A percentile compares a stretch with the other conserved stretches of the same genome.
Evolutionary conservation across 2,113 vertebrate species (phyloP).

Genomic region (Agapornis roseicollis): DNA sequence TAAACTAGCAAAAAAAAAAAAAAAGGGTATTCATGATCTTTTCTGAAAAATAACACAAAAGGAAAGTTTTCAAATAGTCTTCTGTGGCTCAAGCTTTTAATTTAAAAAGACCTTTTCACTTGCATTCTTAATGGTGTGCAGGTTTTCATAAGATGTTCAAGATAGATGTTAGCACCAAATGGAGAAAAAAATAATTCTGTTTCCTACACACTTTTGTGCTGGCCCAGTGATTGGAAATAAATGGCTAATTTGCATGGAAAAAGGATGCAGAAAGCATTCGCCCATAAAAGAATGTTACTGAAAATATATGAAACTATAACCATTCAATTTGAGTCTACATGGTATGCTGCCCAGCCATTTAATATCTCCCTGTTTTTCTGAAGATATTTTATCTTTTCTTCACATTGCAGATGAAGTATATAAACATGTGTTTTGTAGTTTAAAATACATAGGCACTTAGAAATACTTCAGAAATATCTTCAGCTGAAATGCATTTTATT

Average conservation of each 20-base stretch:
- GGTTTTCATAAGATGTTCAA: neutral
- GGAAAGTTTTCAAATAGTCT: neutral
- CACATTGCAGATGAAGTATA: neutral
- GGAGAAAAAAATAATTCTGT: neutral
- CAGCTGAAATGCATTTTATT: neutral
- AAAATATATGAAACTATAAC: slow-evolving; percentile 38
- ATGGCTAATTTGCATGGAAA: slow-evolving; percentile 41
- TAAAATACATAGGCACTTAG: neutral
- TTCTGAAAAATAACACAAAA: neutral
- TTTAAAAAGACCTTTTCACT: neutral
- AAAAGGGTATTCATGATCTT: neutral
- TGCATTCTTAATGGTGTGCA: neutral
- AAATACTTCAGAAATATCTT: neutral
- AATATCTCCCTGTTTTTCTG: neutral
- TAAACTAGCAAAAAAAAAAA: neutral
- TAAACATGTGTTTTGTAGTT: neutral
- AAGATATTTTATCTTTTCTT: neutral
- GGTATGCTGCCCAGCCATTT: slow-evolving; percentile 12
- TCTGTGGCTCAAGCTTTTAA: neutral
- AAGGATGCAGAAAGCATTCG: slow-evolving; percentile 21
- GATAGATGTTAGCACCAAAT: neutral
- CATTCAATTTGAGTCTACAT: slow-evolving; percentile 19
- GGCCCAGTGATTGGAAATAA: slow-evolving; percentile 16
- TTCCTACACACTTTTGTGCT: neutral
- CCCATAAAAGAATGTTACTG: slow-evolving; percentile 22